Base-by-base conservation (phyloP, 2,888 invertebrate genomes). In the Iphiclides podalirius region DNA sequence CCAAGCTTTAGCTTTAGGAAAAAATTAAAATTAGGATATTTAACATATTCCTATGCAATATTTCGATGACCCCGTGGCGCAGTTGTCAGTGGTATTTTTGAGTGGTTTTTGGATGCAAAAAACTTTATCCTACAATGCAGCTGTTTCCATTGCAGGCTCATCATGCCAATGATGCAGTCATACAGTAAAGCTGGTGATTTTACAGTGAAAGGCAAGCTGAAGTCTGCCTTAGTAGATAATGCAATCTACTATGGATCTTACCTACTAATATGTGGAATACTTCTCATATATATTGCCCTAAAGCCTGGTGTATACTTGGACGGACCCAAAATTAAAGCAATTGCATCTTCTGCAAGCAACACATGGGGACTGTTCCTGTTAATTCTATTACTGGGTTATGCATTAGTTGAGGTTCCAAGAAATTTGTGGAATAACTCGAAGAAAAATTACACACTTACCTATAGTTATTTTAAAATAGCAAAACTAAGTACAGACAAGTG, bases 171-270 rank as follows among this genome's bases (percentile, higher is more conserved):
- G 87, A 98, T 99, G 98, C 99, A 99, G 73, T 98, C 98, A 0
- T 99, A 99, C 77, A 96, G 98, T 50, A 97, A 97, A 85, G 98
- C 99, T 1, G 99, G 99, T 1, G 98, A 99, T 75, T 99, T 99
- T 75, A 96, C 96, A 0, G 93, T 98, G 0, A 93, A 94, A 70
- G 98, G 98, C 23, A 98, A 98, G 86, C 81, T 99, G 1, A 96
- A 96, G 73, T 96, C 98, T 0, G 98, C 99, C 0, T 77, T 99
- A 37, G 95, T 98, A 36, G 98, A 98, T 75, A 99, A 99, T 82
- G 97, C 97, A 1, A 96, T 99, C 58, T 99, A 99, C 83, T 99
- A 99, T 71, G 98, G 98, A 14, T 97, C 97, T 33, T 98, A 98
- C 76, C 87, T 98, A 31, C 93, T 97, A 52, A 97, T 99, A 61